A percentile compares a stretch with the other conserved stretches of the same genome.
These are phyloP conservation scores for Microctonus brassicae DNA, from an alignment of 2,888 invertebrate genomes.

Conservation along the genomic window DNA sequence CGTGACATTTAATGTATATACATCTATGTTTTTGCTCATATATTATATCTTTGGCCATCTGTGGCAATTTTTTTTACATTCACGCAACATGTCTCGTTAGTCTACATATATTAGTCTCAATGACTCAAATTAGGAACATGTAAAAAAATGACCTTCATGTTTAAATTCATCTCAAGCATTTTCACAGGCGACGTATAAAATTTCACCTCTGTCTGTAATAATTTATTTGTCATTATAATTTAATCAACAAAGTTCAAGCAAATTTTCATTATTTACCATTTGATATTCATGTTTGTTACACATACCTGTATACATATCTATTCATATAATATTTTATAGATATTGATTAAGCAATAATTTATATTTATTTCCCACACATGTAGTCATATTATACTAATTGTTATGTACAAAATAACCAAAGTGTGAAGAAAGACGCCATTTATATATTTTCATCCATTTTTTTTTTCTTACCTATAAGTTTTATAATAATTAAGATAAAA, in stretches of 20 bases:
- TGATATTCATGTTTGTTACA: too few relatives aligned
- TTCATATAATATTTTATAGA: too few relatives aligned
- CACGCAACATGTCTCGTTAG: background rate
- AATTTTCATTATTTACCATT: background rate
- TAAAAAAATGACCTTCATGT: conserved; percentile 18
- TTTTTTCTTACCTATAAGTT: too few relatives aligned
- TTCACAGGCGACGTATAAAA: conserved; percentile 2
- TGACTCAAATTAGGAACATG: background rate
- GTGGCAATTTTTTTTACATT: too few relatives aligned
- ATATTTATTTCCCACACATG: too few relatives aligned
- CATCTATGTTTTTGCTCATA: too few relatives aligned
- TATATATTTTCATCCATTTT: background rate
- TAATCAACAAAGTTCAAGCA: background rate
- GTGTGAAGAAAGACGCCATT: background rate
- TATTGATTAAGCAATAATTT: background rate
- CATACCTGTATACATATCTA: too few relatives aligned
- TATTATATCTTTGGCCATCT: conserved; percentile 6
- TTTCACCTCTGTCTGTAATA: background rate
- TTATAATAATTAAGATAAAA: too few relatives aligned
- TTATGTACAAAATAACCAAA: background rate
- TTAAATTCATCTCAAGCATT: conserved; percentile 18
- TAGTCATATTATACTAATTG: too few relatives aligned
- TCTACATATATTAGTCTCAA: background rate
- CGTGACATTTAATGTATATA: background rate
- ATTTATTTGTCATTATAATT: background rate